Conservation (phyloP, 2,888 invertebrate genomes). For the Azorinus chamasolen region DNA sequence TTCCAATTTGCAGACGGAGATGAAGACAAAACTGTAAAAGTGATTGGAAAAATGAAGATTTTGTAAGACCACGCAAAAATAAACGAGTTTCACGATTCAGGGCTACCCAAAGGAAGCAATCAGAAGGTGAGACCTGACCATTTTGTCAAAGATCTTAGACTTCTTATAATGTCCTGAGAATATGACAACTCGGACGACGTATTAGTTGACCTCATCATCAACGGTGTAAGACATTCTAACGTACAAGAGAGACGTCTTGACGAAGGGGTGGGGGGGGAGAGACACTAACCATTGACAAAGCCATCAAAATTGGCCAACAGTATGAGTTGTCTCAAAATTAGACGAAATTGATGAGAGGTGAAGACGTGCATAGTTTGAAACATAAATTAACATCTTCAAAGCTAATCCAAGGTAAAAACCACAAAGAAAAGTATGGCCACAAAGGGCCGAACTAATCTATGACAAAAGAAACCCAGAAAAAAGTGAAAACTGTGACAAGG, state of each 20-base stretch:
- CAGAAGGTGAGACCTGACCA: too few relatives aligned
- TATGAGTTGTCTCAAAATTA: constrained; percentile 38
- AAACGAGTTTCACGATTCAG: constrained; percentile 52
- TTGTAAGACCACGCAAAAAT: constrained; percentile 44
- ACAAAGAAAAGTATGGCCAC: too few relatives aligned
- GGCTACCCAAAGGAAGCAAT: constrained; percentile 38
- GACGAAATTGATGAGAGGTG: constrained; percentile 42
- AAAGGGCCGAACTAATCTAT: too few relatives aligned
- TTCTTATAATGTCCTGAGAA: constrained; percentile 53
- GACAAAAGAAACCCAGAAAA: too few relatives aligned
- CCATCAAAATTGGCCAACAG: constrained; percentile 35
- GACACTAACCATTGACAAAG: constrained; percentile 28
- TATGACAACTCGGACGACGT: constrained; percentile 36
- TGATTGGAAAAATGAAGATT: constrained; percentile 40
- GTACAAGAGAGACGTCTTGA: too few relatives aligned
- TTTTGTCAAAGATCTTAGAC: too few relatives aligned
- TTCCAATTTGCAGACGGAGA: constrained; percentile 39
- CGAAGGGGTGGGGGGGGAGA: constrained; percentile 46
- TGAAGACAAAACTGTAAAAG: constrained; percentile 34
- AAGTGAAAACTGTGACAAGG: too few relatives aligned
- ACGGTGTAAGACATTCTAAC: constrained; percentile 36
- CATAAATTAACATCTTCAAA: too few relatives aligned
- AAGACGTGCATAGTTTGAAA: constrained; percentile 9
- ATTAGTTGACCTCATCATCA: constrained; percentile 34
- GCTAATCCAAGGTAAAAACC: too few relatives aligned